A percentile compares a stretch with the other conserved stretches of the same genome.
phyloP scores from a whole-genome alignment of 2,797 vertebrate genomes.

The Falco rusticolus region DNA sequence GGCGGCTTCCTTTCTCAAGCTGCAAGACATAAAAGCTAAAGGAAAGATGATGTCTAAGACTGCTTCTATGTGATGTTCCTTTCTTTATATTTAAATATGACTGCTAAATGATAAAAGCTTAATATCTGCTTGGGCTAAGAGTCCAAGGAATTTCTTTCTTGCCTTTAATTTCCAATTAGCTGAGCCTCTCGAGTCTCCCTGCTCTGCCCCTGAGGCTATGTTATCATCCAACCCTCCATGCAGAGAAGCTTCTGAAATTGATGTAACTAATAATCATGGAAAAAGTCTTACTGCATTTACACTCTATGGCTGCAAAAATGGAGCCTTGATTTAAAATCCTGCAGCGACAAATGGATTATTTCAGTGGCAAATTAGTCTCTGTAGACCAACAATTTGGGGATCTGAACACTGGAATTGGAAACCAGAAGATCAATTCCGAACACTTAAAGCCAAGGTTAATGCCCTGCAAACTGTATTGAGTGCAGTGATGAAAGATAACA shows the following conservation, averaged over 20 bases:
- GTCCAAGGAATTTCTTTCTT: slow-evolving; percentile 32
- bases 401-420: background rate
- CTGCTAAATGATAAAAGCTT: slow-evolving; percentile 27
- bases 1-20: background rate
- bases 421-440: slow-evolving; percentile 10
- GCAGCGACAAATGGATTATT: slow-evolving; percentile 65
- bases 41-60: background rate
- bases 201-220: slow-evolving; percentile 37
- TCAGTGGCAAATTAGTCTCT: slow-evolving; percentile 35
- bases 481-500: background rate
- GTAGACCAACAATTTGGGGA: slow-evolving; percentile 11
- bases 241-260: slow-evolving; percentile 41
- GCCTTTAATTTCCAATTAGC: slow-evolving; percentile 67
- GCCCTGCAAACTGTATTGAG: background rate
- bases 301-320: background rate
- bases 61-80: background rate
- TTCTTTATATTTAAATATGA: background rate
- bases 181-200: slow-evolving; percentile 18
- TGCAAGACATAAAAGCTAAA: background rate
- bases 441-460: slow-evolving; percentile 18
- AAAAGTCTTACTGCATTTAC: background rate
- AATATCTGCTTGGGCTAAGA: background rate
- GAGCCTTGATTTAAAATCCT: slow-evolving; percentile 21
- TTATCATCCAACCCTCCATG: background rate
- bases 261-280: slow-evolving; percentile 39